Conservation (phyloP, 2,888 invertebrate genomes). For the Formica aserva region DNA sequence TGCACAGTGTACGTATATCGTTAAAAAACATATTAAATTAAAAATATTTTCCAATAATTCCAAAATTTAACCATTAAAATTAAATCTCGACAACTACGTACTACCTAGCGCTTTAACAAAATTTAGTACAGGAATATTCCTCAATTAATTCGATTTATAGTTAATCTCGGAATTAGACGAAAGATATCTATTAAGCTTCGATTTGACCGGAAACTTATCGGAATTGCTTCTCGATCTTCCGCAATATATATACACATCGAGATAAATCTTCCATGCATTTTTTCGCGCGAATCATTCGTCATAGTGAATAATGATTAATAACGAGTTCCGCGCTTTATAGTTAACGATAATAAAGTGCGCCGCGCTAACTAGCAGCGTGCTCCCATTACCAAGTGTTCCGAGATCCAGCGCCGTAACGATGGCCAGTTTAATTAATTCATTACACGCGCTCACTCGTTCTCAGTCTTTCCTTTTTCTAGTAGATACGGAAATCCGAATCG, state of each 20-base stretch:
- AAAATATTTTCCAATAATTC: not conserved
- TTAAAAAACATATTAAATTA: conserved; percentile 16
- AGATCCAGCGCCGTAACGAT: conserved; percentile 63
- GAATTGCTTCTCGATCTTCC: conserved; percentile 12
- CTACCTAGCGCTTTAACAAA: not conserved
- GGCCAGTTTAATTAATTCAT: conserved; percentile 71
- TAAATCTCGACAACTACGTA: not conserved
- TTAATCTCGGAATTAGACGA: not conserved
- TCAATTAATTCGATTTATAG: not conserved
- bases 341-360: conserved; percentile 48
- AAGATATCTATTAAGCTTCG: not conserved
- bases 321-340: conserved; percentile 28
- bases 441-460: conserved; percentile 49
- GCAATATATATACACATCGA: not conserved
- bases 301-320: conserved; percentile 57
- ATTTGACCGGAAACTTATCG: not conserved
- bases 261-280: conserved; percentile 1
- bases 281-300: conserved; percentile 54
- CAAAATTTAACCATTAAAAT: conserved; percentile 16
- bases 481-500: conserved; percentile 58
- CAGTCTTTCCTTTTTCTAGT: conserved; percentile 8
- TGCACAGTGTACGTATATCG: not conserved
- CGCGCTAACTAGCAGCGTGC: conserved; percentile 75
- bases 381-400: conserved; percentile 85
- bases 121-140: not conserved